Evolutionary conservation across 2,113 vertebrate genomes (phyloP).

Genomic region (Epinephelus fuscoguttatus): DNA sequence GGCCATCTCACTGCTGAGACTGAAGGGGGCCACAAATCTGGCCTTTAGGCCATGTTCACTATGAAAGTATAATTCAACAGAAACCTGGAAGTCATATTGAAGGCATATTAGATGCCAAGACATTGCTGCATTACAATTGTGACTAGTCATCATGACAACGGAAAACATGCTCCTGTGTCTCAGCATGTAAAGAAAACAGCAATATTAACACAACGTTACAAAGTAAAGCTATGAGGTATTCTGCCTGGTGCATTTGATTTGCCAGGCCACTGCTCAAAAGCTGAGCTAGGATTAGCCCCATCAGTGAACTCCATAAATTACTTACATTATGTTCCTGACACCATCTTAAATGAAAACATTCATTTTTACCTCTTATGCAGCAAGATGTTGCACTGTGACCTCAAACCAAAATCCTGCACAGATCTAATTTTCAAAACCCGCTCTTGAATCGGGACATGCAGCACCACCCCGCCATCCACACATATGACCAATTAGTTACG

Average conservation of each 20-base stretch:
- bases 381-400: background rate
- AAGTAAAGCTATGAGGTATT: background rate
- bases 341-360: background rate
- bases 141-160: background rate
- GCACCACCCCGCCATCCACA: too few relatives aligned
- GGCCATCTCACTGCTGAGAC: slow-evolving; percentile 45
- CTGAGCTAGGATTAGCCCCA: slow-evolving; percentile 24
- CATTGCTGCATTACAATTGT: background rate
- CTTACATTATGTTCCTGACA: background rate
- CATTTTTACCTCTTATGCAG: background rate
- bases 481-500: too few relatives aligned
- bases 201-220: background rate
- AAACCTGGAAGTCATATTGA: background rate
- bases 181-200: background rate
- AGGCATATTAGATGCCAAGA: background rate
- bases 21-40: background rate
- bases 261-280: background rate
- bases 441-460: too few relatives aligned
- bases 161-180: background rate
- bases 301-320: slow-evolving; percentile 9
- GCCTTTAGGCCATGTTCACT: too few relatives aligned
- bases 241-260: slow-evolving; percentile 25
- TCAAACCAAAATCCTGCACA: background rate
- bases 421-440: too few relatives aligned
- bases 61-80: too few relatives aligned